Conservation (phyloP, 2,797 vertebrate genomes). For the Tokudaia muenninki region DNA sequence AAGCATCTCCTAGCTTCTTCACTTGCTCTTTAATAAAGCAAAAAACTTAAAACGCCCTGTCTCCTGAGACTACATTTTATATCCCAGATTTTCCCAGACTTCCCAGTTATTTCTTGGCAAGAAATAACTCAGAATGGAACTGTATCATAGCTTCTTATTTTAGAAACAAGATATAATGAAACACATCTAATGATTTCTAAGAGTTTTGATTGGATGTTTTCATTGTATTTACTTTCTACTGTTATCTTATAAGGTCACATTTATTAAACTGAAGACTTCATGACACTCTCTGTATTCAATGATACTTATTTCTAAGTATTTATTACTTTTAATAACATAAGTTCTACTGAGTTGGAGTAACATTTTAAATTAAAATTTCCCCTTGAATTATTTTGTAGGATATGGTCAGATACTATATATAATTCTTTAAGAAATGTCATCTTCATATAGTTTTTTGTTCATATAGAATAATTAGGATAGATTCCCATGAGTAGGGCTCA, state of each 20-base stretch:
- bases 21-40: slow-evolving; percentile 36
- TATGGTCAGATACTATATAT: slow-evolving; percentile 54
- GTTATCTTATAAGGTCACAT: neutral
- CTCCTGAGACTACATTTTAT: slow-evolving; percentile 49
- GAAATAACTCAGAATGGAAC: neutral
- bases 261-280: slow-evolving; percentile 59
- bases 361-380: slow-evolving; percentile 42
- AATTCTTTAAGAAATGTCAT: slow-evolving; percentile 40
- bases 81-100: neutral
- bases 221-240: slow-evolving; percentile 40
- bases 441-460: slow-evolving; percentile 47
- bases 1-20: neutral
- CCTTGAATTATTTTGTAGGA: slow-evolving; percentile 22
- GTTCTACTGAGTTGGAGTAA: slow-evolving; percentile 44
- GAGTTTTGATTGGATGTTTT: slow-evolving; percentile 59
- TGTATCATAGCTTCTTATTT: neutral
- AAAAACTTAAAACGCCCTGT: neutral
- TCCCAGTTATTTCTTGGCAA: neutral
- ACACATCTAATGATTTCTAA: slow-evolving; percentile 32
- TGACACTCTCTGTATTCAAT: slow-evolving; percentile 29
- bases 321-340: neutral
- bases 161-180: neutral
- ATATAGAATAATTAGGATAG: slow-evolving; percentile 42
- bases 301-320: slow-evolving; percentile 25
- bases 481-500: slow-evolving; percentile 24